Evolutionary conservation across 2,888 invertebrate genomes (phyloP), one percentile per base, ranked within the genome.

Genomic region (Leptinotarsa juncta): DNA sequence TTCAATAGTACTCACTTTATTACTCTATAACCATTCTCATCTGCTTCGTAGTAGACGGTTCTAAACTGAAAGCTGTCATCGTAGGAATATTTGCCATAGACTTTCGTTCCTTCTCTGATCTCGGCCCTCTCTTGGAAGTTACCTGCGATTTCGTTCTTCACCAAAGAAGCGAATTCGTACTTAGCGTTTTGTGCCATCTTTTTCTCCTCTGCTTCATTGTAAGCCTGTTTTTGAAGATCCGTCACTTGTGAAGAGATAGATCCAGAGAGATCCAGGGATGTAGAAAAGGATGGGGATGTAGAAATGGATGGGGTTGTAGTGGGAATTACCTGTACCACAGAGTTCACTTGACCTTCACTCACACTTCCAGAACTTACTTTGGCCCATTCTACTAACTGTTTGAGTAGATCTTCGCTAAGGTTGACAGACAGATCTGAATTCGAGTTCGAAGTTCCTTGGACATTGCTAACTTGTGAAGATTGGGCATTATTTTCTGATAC

Each of bases 11-110:
- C 87, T 87, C 82, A 89, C 89, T 89, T 89, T 14, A 90, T 84
- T 49, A 92, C 88, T 79, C 91, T 86, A 84, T 90, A 92, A 75
- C 91, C 92, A 73, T 90, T 88, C 77, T 91, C 90, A 83, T 91
- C 91, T 79, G 91, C 91, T 76, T 88, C 88, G 81, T 92, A 92
- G 75, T 88, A 84, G 0, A 91, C 90, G 0, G 88, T 90, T 20
- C 90, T 88, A 78, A 85, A 86, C 75, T 88, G 89, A 79, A 84
- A 91, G 1, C 92, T 91, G 84, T 92, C 91, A 75, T 89, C 89
- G 85, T 91, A 92, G 3, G 89, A 89, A 82, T 91, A 91, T 77
- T 86, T 86, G 10, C 91, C 91, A 10, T 78, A 86, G 1, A 90
- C 85, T 14, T 82, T 86, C 3, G 84, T 81, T 0, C 89, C 89